Base-by-base conservation (phyloP, 2,113 vertebrate species). In the Microcebus ravelobensis region DNA sequence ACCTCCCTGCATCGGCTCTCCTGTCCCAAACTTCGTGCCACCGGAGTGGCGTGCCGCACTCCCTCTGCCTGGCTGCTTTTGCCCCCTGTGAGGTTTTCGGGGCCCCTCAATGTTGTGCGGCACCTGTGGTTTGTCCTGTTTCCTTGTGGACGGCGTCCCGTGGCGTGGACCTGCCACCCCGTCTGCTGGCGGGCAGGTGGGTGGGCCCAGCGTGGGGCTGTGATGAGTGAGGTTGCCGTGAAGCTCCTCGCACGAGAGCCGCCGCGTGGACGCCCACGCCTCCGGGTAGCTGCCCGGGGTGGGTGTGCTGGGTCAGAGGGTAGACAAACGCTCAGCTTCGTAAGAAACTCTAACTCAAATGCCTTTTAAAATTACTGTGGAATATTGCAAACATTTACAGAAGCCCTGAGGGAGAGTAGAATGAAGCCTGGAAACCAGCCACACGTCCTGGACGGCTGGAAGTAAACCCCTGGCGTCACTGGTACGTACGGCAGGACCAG, bases 81-180 rank as follows among this genome's bases (percentile, higher is more conserved):
- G 0, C 29, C 10, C 27, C 1, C 10, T 1, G 2, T 1, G 8
- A 8, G 1, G 8, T n/a, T 52, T 17, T 27, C 1, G 12, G 8
- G 52, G 4, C 11, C 3, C 36, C 12, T 11, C 15, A 0, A 0
- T 2, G 29, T 20, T 0, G 20, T 8, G 0, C 0, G 0, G 0
- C 5, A 5, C 2, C 17, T 1, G 3, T 3, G 77, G 39, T 3
- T 1, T 21, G 34, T 63, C 52, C n/a, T n/a, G 34, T 45, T 34
- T n/a, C 61, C 13, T 18, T 12, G 12, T 3, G 42, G 23, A 34
- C 6, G 8, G 1, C 6, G 0, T 23, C 34, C 14, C 2, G 0
- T 0, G 0, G 11, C 1, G 0, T 8, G 11, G 17, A 5, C 10
- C 7, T 8, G 10, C 31, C 29, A 1, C 21, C 14, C 8, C 0